phyloP scores from a whole-genome alignment of 2,113 vertebrate species.

The Poecilia latipinna region DNA sequence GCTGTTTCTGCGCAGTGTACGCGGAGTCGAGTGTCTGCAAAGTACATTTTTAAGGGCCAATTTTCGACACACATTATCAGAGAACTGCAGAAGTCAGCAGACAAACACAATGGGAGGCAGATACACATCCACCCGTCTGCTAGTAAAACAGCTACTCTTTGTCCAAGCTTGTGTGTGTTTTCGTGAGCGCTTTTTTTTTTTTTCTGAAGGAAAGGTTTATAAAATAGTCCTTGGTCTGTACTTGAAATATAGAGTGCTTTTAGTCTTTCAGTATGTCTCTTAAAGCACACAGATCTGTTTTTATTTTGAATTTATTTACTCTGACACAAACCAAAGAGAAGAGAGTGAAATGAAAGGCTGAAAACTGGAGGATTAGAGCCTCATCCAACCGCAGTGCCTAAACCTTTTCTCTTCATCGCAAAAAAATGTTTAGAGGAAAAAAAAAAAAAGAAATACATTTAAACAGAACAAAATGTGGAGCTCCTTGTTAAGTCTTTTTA shows the following conservation, averaged over 20 bases:
- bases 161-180: conserved; percentile 58
- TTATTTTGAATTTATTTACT: no score
- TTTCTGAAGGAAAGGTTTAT: no score
- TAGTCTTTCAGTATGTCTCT: background rate
- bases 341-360: no score
- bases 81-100: conserved; percentile 69
- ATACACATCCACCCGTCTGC: conserved; percentile 65
- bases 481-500: no score
- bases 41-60: conserved; percentile 28
- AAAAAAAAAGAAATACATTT: no score
- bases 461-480: no score
- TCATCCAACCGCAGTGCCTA: no score
- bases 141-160: conserved; percentile 74
- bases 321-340: no score
- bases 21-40: conserved; percentile 28
- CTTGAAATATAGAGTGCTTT: background rate
- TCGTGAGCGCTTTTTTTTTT: background rate
- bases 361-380: no score
- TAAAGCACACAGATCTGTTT: background rate
- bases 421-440: no score
- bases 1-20: conserved; percentile 28
- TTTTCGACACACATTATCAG: conserved; percentile 53
- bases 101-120: conserved; percentile 74
- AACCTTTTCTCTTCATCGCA: no score
- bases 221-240: background rate